These are phyloP conservation scores for Phrynosoma blainvillii DNA, from an alignment of 2,113 vertebrate genomes.

Conservation along the genomic window DNA sequence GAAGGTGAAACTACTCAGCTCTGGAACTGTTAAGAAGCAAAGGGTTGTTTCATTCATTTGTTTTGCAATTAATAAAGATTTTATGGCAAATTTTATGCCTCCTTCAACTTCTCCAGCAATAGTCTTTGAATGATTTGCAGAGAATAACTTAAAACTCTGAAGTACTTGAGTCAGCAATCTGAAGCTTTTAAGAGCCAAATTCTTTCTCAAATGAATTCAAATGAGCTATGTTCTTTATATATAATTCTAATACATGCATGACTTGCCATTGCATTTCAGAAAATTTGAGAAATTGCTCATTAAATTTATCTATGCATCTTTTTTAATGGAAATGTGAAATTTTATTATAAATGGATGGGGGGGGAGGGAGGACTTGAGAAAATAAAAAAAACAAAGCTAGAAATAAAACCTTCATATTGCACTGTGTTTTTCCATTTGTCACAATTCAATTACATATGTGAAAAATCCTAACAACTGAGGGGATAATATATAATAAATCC, in stretches of 20 bases:
- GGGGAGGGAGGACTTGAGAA: background rate
- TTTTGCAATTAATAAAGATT: slow-evolving; percentile 16
- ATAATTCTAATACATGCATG: slow-evolving; percentile 27
- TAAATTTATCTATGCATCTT: slow-evolving; percentile 11
- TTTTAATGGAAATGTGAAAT: slow-evolving; percentile 43
- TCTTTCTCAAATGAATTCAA: slow-evolving; percentile 17
- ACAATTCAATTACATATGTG: slow-evolving; percentile 47
- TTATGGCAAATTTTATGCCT: slow-evolving; percentile 11
- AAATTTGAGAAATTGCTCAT: slow-evolving; percentile 4
- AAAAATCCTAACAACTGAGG: slow-evolving; percentile 25
- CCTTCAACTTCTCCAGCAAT: slow-evolving; percentile 20
- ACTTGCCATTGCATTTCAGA: slow-evolving; percentile 22
- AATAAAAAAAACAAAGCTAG: background rate
- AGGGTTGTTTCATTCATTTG: slow-evolving; percentile 2
- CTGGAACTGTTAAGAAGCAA: slow-evolving; percentile 11
- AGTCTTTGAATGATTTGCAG: slow-evolving; percentile 30
- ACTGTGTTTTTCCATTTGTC: slow-evolving; percentile 35
- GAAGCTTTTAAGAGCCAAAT: slow-evolving; percentile 36
- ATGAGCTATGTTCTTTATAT: slow-evolving; percentile 27
- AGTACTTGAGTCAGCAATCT: slow-evolving; percentile 32
- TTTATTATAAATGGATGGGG: slow-evolving; percentile 12
- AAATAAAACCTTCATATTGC: slow-evolving; percentile 5
- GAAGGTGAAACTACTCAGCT: background rate
- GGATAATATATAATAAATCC: slow-evolving; percentile 37
- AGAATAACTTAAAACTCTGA: slow-evolving; percentile 26